Evolutionary conservation across 2,797 vertebrate species (phyloP).

Genomic region (Oreortyx pictus): DNA sequence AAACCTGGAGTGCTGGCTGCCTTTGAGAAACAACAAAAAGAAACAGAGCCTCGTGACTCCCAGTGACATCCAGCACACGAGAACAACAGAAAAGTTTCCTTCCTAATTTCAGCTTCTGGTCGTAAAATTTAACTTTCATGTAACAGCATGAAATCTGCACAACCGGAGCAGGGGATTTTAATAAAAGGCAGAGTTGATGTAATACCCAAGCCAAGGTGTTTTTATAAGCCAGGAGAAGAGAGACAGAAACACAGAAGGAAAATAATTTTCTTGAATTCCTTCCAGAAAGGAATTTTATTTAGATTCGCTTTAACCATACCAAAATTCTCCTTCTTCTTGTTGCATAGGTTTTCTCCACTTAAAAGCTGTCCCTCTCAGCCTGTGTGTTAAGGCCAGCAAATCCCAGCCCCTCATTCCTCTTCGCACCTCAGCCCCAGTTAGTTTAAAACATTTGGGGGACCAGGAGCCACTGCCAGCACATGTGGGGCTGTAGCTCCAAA

Average conservation of each 20-base stretch:
- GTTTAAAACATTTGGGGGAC: neutral
- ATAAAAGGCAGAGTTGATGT: constrained; percentile 54
- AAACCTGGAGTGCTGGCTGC: neutral
- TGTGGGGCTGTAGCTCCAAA: neutral
- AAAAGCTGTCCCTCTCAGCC: neutral
- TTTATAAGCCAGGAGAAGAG: constrained; percentile 64
- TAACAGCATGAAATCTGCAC: constrained; percentile 57
- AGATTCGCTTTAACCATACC: neutral
- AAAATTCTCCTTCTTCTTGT: neutral
- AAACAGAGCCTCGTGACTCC: neutral
- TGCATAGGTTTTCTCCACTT: neutral
- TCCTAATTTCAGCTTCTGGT: constrained; percentile 67
- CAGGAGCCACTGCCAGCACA: rapidly evolving
- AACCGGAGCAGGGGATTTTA: constrained; percentile 12
- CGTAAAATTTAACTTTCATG: constrained; percentile 67
- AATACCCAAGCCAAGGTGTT: constrained; percentile 62
- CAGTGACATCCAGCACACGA: neutral
- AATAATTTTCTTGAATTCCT: constrained; percentile 65
- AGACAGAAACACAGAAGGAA: constrained; percentile 64
- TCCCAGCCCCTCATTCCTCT: neutral
- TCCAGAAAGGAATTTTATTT: constrained; percentile 63
- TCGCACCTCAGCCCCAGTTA: neutral
- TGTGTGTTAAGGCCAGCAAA: neutral
- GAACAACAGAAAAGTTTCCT: neutral
- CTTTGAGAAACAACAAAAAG: neutral